Evolutionary conservation across 1,140 invertebrate genomes (phyloP), one percentile per base, ranked within the genome.

Genomic region (Pectinophora gossypiella): DNA sequence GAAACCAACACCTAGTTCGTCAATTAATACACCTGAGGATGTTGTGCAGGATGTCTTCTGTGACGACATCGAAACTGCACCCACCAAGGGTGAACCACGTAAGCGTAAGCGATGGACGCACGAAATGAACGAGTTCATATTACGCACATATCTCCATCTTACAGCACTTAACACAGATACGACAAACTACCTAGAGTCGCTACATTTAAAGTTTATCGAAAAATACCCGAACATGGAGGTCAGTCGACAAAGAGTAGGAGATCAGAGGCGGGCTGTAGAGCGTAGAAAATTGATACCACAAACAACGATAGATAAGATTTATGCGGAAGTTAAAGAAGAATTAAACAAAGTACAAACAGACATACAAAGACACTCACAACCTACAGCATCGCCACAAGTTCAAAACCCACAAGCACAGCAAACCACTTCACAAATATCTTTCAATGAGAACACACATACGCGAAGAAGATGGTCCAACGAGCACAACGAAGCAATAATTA

Each of bases 51-150:
- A 46, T 12, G 22, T 10, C 3, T n/a, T n/a, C n/a, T n/a, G n/a
- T n/a, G n/a, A n/a, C n/a, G n/a, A n/a, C n/a, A n/a, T n/a, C n/a
- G n/a, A 46, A 2, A 12, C 44, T 21, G 44, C n/a, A 16, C 44
- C 44, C 44, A 46, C 44, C 44, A 22, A 12, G 5, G n/a, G 44
- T 16, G 16, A 9, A 19, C 9, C 19, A 15, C 13, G 19, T 23
- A 23, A 12, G 21, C 44, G 44, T 16, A 46, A 46, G 3, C 22
- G 20, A 46, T 46, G 44, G 44, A 46, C 19, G 3, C 1, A n/a
- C 20, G 44, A 46, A 23, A 46, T 46, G 44, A 46, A 46, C 21
- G n/a, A 22, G 16, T 46, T 46, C 20, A 46, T 46, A 12, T 6
- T 46, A n/a, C 44, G 44, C 16, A 46, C 19, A 6, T 46, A 46